Evolutionary conservation across 2,113 vertebrate species (phyloP).

Genomic region (Rutilus rutilus): DNA sequence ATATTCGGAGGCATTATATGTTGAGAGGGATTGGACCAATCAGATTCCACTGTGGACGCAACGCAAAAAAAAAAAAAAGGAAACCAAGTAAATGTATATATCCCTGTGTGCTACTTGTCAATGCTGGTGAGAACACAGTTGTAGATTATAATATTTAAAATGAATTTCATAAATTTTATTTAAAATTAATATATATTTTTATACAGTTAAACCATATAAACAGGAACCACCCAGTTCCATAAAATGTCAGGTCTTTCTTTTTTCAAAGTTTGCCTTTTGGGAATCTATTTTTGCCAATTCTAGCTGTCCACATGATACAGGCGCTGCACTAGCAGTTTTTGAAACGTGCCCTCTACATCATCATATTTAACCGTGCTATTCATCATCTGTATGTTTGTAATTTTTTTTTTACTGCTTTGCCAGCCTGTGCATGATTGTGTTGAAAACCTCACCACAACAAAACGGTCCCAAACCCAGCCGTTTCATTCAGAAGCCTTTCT

Average conservation of each 20-base stretch:
- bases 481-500: slow-evolving; percentile 43
- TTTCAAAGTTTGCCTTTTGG: not conserved
- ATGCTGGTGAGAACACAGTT: not conserved
- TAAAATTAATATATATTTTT: no score
- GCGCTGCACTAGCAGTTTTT: not conserved
- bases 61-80: not conserved
- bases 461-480: not conserved
- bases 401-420: not conserved
- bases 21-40: not conserved
- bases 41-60: not conserved
- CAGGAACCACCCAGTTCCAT: not conserved
- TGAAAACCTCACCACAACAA: slow-evolving; percentile 20
- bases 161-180: no score
- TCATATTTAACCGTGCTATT: not conserved
- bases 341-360: not conserved
- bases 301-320: not conserved
- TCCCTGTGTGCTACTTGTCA: not conserved
- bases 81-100: not conserved
- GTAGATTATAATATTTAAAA: not conserved
- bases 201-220: not conserved
- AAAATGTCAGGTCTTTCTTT: not conserved
- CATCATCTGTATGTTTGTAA: slow-evolving; percentile 8
- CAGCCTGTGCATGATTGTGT: not conserved
- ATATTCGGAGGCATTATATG: not conserved
- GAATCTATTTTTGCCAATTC: slow-evolving; percentile 10